phyloP scores from a whole-genome alignment of 2,797 vertebrate genomes.

The Helicolenus hilgendorfi region DNA sequence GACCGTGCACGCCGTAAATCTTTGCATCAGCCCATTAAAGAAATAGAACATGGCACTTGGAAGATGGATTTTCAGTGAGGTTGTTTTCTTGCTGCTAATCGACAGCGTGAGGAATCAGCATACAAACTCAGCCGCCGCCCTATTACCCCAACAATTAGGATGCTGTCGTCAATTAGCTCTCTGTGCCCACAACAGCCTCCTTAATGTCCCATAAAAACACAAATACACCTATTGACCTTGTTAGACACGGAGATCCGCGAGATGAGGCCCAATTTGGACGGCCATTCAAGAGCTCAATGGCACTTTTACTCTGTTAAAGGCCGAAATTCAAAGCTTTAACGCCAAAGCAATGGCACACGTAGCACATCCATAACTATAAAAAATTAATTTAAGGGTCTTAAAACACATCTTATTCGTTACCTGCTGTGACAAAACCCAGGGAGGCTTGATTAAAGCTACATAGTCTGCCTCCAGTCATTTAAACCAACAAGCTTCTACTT shows the following conservation, averaged over 20 bases:
- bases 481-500: slow-evolving; percentile 42
- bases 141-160: slow-evolving; percentile 51
- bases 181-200: slow-evolving; percentile 24
- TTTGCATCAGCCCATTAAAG: slow-evolving; percentile 38
- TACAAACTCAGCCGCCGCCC: slow-evolving; percentile 39
- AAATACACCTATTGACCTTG: slow-evolving; percentile 38
- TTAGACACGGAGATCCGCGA: slow-evolving; percentile 9
- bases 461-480: slow-evolving; percentile 59
- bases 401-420: slow-evolving; percentile 36
- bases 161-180: slow-evolving; percentile 55
- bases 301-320: slow-evolving; percentile 14
- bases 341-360: neutral
- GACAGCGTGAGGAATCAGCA: slow-evolving; percentile 20
- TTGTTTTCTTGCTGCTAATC: slow-evolving; percentile 20
- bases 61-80: slow-evolving; percentile 45
- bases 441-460: slow-evolving; percentile 66
- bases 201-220: slow-evolving; percentile 36
- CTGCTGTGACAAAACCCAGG: slow-evolving; percentile 45
- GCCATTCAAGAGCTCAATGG: slow-evolving; percentile 4
- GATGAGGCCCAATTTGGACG: slow-evolving; percentile 15
- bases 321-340: slow-evolving; percentile 5
- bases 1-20: slow-evolving; percentile 27
- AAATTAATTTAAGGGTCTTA: slow-evolving; percentile 11
- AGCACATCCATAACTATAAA: slow-evolving; percentile 18
- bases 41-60: slow-evolving; percentile 47